These are phyloP conservation scores for Tychaedon coryphoeus DNA, from an alignment of 2,113 vertebrate species.

Conservation along the genomic window DNA sequence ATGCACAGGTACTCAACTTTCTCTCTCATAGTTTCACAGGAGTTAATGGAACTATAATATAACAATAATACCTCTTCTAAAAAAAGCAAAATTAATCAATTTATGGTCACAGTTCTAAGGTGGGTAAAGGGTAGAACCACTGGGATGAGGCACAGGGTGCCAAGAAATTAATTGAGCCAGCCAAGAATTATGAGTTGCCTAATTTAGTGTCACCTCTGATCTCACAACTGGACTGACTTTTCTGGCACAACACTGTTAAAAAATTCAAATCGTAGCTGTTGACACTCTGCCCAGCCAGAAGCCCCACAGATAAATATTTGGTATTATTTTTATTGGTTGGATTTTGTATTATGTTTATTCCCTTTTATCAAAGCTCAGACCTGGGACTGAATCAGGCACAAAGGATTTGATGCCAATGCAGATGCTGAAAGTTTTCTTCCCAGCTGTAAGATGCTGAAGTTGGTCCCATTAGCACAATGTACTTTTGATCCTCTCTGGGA, in stretches of 20 bases:
- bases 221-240: not conserved
- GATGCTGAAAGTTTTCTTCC: not conserved
- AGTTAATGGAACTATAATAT: not conserved
- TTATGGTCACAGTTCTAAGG: not conserved
- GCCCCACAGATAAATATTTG: not conserved
- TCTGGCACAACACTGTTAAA: not conserved
- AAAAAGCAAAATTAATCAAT: not conserved
- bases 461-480: too few species aligned
- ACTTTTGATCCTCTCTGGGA: not conserved
- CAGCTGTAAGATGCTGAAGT: not conserved
- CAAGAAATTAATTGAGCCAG: not conserved
- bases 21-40: not conserved
- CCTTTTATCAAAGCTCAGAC: not conserved
- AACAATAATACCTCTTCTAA: not conserved
- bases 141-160: not conserved
- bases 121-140: not conserved
- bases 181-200: not conserved
- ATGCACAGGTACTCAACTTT: not conserved
- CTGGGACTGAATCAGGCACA: not conserved
- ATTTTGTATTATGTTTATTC: not conserved
- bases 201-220: not conserved
- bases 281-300: not conserved
- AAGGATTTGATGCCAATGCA: not conserved
- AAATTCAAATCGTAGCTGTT: constrained; percentile 6
- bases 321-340: not conserved